A percentile compares a stretch with the other conserved stretches of the same genome.
Evolutionary conservation across 2,888 invertebrate genomes (phyloP).

Genomic region (Phyto melanocephala): DNA sequence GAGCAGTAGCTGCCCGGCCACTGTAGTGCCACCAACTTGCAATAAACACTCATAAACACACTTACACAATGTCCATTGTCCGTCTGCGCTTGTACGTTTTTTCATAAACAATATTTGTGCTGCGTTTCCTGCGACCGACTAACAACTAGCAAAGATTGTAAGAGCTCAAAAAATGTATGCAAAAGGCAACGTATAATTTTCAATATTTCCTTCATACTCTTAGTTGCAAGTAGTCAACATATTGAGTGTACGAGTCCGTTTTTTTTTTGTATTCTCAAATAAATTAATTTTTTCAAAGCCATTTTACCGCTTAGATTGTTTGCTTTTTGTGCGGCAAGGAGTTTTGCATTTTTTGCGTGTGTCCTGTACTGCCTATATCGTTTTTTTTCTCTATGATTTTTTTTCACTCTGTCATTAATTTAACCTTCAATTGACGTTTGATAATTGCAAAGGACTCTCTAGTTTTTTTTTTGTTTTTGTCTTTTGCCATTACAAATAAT

Average conservation of each 20-base stretch:
- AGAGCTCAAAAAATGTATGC: slow-evolving; percentile 25
- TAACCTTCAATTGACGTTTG: slow-evolving; percentile 72
- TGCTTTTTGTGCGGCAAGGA: not conserved
- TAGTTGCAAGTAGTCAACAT: slow-evolving; percentile 35
- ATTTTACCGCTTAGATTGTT: slow-evolving; percentile 54
- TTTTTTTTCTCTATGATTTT: not conserved
- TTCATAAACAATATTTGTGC: slow-evolving; percentile 2
- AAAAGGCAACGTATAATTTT: slow-evolving; percentile 66
- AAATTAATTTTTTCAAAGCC: slow-evolving; percentile 54
- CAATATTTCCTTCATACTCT: slow-evolving; percentile 24
- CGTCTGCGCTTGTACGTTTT: slow-evolving; percentile 7
- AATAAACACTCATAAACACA: slow-evolving; percentile 23
- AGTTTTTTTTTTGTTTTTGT: not conserved
- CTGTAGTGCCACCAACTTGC: slow-evolving; percentile 46
- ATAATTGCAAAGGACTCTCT: slow-evolving; percentile 70
- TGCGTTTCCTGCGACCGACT: slow-evolving; percentile 7
- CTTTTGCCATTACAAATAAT: slow-evolving; percentile 37
- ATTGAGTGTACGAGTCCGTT: slow-evolving; percentile 12
- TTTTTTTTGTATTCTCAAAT: not conserved
- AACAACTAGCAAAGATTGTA: slow-evolving; percentile 18
- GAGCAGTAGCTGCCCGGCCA: slow-evolving; percentile 24
- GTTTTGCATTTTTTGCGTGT: slow-evolving; percentile 31
- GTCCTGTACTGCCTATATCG: slow-evolving; percentile 45
- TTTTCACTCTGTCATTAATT: slow-evolving; percentile 67
- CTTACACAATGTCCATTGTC: not conserved